Base-by-base conservation (phyloP, 2,888 invertebrate species). In the Elgonia sp. region DNA sequence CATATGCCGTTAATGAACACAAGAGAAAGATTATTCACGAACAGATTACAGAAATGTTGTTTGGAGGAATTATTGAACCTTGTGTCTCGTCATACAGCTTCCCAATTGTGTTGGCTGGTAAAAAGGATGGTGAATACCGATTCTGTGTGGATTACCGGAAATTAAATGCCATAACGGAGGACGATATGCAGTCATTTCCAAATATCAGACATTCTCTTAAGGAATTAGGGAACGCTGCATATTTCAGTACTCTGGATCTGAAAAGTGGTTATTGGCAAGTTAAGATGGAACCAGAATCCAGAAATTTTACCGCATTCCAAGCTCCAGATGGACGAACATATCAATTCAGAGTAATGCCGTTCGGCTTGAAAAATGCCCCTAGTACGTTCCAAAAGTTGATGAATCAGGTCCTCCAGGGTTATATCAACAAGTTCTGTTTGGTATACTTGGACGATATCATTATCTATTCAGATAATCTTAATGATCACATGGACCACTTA, bases 381-480 rank as follows among this genome's bases (percentile, higher is more conserved):
- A 83, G 89, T 7, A 92, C 92, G 0, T 93, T 91, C 89, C 91
- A 92, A 84, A 86, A 91, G 67, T 90, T 92, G 9, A 92, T 92
- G 90, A 84, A 70, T 9, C 90, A 90, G 10, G 91, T 91, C 16
- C 88, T 91, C 0, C 57, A 67, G 0, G 91, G 91, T 0, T 89
- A 86, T 29, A 46, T 91, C 1, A 79, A 87, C 10, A 29, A 89
- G 0, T 84, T 90, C 62, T 89, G 89, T 29, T 39, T 90, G 0
- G 92, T 91, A 0, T 93, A 93, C 72, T 73, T 93, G 2, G 93
- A 93, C 46, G 92, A 93, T 67, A 91, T 93, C 5, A 91, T 93
- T 9, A 65, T 92, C 10, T 91, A 87, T 70, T 90, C 90, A 0
- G n/a, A 75, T 0, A 80, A 46, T 0, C 88, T 73, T 80, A 84